Evolutionary conservation across 2,888 invertebrate genomes (phyloP), one percentile per base, ranked within the genome.

Genomic region (Tetragnatha montana): DNA sequence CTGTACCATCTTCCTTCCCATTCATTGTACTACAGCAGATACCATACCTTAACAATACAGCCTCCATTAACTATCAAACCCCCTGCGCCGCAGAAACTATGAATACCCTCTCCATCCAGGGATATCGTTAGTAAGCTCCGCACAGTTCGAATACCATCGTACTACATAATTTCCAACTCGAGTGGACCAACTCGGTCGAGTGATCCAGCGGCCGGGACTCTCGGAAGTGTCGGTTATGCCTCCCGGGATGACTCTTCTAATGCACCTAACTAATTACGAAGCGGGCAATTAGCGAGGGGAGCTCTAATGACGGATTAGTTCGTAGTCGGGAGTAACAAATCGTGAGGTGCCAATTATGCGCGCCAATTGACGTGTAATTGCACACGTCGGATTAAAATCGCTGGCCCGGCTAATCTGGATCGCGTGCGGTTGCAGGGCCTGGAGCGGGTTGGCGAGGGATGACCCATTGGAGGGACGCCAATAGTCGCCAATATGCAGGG

Each of bases 311-410:
- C 76, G 74, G 81, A 81, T 76, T 81, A 70, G 69, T 49, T 78
- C 78, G 50, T 71, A n/a, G 3, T 21, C 51, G 70, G 7, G 60
- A 82, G 70, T 76, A 82, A 82, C 81, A 78, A 82, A 88, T 88
- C 81, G 87, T 47, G 82, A 82, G 68, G 70, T 22, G n/a, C n/a
- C 70, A 82, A 82, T 88, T 88, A 88, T 70, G 73, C 68, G 22
- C 60, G 71, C 81, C 87, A 88, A 82, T 82, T 76, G 82, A 47
- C 69, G 76, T 35, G 60, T 82, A 88, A 88, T 88, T 88, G 69
- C 71, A 82, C 49, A 68, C 78, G 60, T 60, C 74, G 82, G 74
- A 50, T 74, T 73, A 51, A 71, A 82, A 82, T 82, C 74, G 60
- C 51, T 74, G 73, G 22, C 22, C 22, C 51, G 51, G 78, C 22